Evolutionary conservation across 1,140 invertebrate species (phyloP), one percentile per base, ranked within the genome.

Genomic region (Prorops nasuta): DNA sequence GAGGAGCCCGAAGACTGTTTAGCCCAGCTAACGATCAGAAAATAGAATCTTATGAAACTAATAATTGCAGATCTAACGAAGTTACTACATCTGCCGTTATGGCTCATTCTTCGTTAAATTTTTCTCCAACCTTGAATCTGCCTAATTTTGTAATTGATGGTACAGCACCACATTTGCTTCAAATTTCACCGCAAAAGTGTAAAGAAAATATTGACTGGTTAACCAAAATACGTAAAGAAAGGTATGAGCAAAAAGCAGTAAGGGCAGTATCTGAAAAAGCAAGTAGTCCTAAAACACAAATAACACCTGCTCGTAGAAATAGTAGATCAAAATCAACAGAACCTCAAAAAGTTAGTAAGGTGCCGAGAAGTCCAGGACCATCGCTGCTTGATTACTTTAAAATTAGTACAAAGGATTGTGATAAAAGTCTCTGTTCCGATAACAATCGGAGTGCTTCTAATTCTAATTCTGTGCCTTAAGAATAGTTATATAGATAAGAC

Each of bases 121-220:
- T 70, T 36, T 87, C 85, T 0, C 88, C 87, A 0, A 90, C 87
- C 0, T 77, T 81, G 3, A 86, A 90, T 71, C 72, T 92, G 17
- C 90, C 90, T 0, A 88, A 91, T 72, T 91, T 81, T 54, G 87
- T 88, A 0, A 53, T 87, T 3, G 84, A 88, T 55, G 88, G 89
- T 1, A 84, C 83, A 16, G 88, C 88, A 0, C 89, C 89, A 0
- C 88, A 89, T 64, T 72, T 88, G 40, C 75, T 81, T 16, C 71
- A 86, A 34, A 83, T 84, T 74, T 89, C 87, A 1, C 86, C 87
- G 0, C 80, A 80, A 31, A 86, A 86, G 39, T 81, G 76, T n/a
- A 80, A 82, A 51, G 80, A 84, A 18, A 82, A 84, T 49, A 76
- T 86, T 0, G 82, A 90, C 60, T 90, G 88, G 88, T 66, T 90